Conservation (phyloP, 1,140 invertebrate species). For the Bradysia coprophila region DNA sequence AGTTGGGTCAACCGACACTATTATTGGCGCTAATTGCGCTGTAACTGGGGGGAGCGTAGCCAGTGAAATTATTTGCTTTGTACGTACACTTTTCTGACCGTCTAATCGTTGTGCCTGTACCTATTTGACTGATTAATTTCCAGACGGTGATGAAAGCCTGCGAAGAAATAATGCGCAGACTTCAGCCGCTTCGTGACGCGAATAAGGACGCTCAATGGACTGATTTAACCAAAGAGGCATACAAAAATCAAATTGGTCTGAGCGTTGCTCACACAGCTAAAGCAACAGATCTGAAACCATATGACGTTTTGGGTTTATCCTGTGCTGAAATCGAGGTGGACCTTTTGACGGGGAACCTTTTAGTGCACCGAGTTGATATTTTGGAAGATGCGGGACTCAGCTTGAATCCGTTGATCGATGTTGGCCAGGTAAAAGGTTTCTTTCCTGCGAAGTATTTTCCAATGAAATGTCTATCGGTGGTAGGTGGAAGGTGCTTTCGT, state of each 20-base stretch:
- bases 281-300: slow-evolving; percentile 23
- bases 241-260: slow-evolving; percentile 31
- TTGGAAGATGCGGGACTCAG: slow-evolving; percentile 50
- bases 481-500: slow-evolving; percentile 57
- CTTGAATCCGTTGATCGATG: slow-evolving; percentile 51
- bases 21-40: too few relatives aligned
- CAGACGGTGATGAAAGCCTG: slow-evolving; percentile 27
- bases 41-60: too few relatives aligned
- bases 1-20: too few relatives aligned
- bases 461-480: neutral
- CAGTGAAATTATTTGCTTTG: too few relatives aligned
- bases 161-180: slow-evolving; percentile 31
- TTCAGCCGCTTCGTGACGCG: slow-evolving; percentile 32
- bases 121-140: too few relatives aligned
- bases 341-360: slow-evolving; percentile 47
- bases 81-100: too few relatives aligned
- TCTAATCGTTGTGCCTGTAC: too few relatives aligned
- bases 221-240: slow-evolving; percentile 30
- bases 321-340: slow-evolving; percentile 48
- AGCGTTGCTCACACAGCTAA: slow-evolving; percentile 36
- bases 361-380: slow-evolving; percentile 41
- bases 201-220: slow-evolving; percentile 32
- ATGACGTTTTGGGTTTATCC: slow-evolving; percentile 35
- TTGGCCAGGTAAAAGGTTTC: slow-evolving; percentile 39
- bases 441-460: neutral